Evolutionary conservation across 1,140 invertebrate species (phyloP), one percentile per base, ranked within the genome.

Genomic region (Dinothrombium tinctorium): DNA sequence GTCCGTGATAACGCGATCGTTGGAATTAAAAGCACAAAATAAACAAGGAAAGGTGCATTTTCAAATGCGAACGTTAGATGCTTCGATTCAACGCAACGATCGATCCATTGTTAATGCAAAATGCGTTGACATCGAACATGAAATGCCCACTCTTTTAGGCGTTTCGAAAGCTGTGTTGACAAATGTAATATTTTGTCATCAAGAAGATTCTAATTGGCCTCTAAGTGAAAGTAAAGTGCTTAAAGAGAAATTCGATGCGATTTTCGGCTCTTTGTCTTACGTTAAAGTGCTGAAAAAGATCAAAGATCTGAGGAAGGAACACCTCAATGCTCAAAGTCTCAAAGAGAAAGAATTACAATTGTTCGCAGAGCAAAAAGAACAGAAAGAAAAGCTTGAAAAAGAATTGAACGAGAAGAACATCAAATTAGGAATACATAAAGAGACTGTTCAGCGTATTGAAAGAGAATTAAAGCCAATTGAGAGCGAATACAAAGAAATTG

Each of bases 131-230:
- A 62, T 81, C 25, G 69, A 80, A 56, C 51, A 53, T 19, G 71
- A 76, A 53, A 64, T 76, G 49, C 58, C 63, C 32, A 53, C 60
- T 29, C 56, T 65, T 35, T 63, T 92, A 48, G 82, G 83, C 45
- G 84, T 98, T 3, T 82, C 89, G 0, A 86, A 87, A 58, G 69
- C 89, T 1, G 82, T 99, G 37, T 59, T 99, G 20, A 86, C 87
- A 53, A 79, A 87, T 61, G 92, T 99, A 0, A 77, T 99, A 50
- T 94, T 99, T 60, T 98, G 90, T 55, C 90, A 98, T 58, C 92
- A 98, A 69, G 92, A 98, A 60, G 87, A 96, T 44, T 77, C 86
- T 0, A 76, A 74, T 54, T 99, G 92, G 89, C 90, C 92, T 2
- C 61, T 96, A 25, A 79, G 86, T 58, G 82, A 92, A 63, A 77